Base-by-base conservation (phyloP, 2,797 vertebrate species). In the Enteromius paludinosus region DNA sequence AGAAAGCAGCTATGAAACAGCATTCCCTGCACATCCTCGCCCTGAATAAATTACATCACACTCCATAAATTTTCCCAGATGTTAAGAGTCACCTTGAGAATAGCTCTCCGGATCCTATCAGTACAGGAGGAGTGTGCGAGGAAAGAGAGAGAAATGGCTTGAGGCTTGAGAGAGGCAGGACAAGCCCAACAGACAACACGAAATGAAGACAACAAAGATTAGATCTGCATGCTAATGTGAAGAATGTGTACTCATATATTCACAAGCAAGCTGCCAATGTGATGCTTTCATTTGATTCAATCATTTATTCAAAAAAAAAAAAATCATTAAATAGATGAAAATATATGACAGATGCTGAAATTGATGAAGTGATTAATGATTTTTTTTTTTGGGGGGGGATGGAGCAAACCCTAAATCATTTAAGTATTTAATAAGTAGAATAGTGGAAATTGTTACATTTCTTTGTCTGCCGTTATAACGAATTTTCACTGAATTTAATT, bases 11-110 rank as follows among this genome's bases (percentile, higher is more conserved):
- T 83, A 79, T 76, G 73, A 85, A 85, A 84, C 76, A 25, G 79
- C 83, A 91, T 88, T 91, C 91, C 78, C 7, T 2, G 79, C 86
- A 88, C 87, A 85, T 86, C 83, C 86, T 28, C 78, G 3, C 83
- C 72, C 85, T 82, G 89, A 92, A 91, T 92, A 92, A 90, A 92
- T 90, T 85, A 84, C 64, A 86, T 89, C 88, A 88, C 90, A 91
- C 89, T 89, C 86, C 88, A 91, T 90, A 90, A 88, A 91, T 90
- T 90, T 76, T 88, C 82, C 87, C 89, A 90, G 89, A 91, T 89
- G 88, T 89, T 86, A 17, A 77, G 87, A 90, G 91, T 89, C 89
- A 91, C 91, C 91, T 91, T 92, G 91, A 89, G 84, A 82, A 84
- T 73, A 82, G 45, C 62, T 52, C 45, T 80, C 25, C 9, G 83